Base-by-base conservation (phyloP, 2,113 vertebrate species). In the Carassius auratus region DNA sequence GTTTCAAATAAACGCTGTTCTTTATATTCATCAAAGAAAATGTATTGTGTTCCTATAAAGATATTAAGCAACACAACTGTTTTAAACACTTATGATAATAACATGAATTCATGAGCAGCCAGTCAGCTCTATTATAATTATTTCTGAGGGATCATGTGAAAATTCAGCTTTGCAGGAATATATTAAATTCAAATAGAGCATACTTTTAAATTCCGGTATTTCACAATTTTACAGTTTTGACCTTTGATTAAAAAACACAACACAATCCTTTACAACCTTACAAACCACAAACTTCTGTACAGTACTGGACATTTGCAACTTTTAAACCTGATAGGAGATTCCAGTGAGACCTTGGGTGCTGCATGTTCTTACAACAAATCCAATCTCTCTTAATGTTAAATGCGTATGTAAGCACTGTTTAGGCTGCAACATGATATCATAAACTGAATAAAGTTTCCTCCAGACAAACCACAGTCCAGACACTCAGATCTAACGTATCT, bases 391-490 rank as follows among this genome's bases (percentile, higher is more conserved):
- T 92, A 93, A 93, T 91, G 90, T 91, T 89, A 81, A 93, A 92
- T 92, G 90, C 91, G 92, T 91, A 91, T 75, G 85, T 3, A 87
- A 76, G 77, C 82, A 69, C 83, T 89, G 88, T 92, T 93, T 93
- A 89, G 91, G 86, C 92, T 90, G 89, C 92, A 91, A 89, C 87
- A 90, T 85, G 82, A 93, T 89, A 90, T 88, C 85, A 90, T 89
- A 88, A 90, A 89, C 90, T 90, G 83, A 89, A 92, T 88, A 89
- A 92, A 89, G 91, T 92, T 90, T 92, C 88, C 89, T 89, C 89
- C 88, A 89, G 30, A 30, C 30, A 30, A 30, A 30, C 30, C 30
- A 30, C 30, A 30, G 81, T 88, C 89, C 90, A 90, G 90, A 88
- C 86, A 6, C 75, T 42, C 14, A 48, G 74, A 85, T 76, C 55